Evolutionary conservation across 2,113 vertebrate species (phyloP).

Genomic region (Thymallus thymallus): DNA sequence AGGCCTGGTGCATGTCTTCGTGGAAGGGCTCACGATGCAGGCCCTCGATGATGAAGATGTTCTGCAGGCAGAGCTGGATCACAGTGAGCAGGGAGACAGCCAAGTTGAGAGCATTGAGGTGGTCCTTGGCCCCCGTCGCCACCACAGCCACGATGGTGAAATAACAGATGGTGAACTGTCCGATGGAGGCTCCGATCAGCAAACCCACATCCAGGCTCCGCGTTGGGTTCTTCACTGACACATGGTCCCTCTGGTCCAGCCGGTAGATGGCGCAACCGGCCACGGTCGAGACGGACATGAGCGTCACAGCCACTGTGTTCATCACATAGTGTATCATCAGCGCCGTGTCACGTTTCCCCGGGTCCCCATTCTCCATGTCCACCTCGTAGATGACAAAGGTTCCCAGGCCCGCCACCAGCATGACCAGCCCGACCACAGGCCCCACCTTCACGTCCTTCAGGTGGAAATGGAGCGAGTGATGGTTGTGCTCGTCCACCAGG

Average conservation of each 20-base stretch:
- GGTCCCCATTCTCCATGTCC: conserved; percentile 62
- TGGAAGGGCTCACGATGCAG: conserved; percentile 84
- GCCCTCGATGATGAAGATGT: conserved; percentile 91
- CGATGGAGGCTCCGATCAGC: conserved; percentile 87
- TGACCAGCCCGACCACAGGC: conserved; percentile 73
- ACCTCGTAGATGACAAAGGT: conserved; percentile 89
- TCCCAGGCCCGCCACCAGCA: conserved; percentile 80
- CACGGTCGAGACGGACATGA: conserved; percentile 81
- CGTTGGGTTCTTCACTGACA: conserved; percentile 88
- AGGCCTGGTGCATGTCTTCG: conserved; percentile 29
- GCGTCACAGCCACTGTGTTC: conserved; percentile 79
- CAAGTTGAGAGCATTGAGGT: conserved; percentile 75
- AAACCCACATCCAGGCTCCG: conserved; percentile 88
- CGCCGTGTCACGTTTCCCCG: conserved; percentile 55
- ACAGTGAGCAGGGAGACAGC: conserved; percentile 81
- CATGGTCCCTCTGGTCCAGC: conserved; percentile 84
- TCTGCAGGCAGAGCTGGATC: conserved; percentile 88
- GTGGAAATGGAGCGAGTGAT: conserved; percentile 70
- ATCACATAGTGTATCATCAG: conserved; percentile 84
- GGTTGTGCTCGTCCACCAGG: conserved; percentile 68
- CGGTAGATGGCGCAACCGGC: conserved; percentile 79
- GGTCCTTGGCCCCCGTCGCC: conserved; percentile 64
- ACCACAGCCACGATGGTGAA: conserved; percentile 88
- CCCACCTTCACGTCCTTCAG: conserved; percentile 75
- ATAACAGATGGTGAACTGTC: conserved; percentile 88